phyloP scores from a whole-genome alignment of 2,888 invertebrate species.

The Aleiodes leptofemur region DNA sequence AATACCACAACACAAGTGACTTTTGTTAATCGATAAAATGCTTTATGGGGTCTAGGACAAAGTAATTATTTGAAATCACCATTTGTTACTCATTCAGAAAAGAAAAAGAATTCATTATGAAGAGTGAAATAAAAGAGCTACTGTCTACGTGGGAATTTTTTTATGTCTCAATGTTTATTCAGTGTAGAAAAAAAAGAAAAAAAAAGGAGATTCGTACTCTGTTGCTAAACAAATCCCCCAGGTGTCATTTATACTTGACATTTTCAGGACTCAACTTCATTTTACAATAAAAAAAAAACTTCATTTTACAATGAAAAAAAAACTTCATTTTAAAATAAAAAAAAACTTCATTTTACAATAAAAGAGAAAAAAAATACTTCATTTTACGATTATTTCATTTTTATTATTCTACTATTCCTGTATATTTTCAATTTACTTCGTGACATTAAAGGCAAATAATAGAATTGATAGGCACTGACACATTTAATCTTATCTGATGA shows the following conservation, averaged over 20 bases:
- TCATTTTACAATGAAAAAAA: too few relatives aligned
- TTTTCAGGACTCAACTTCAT: conserved; percentile 23
- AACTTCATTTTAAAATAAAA: too few relatives aligned
- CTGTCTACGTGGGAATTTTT: neutral
- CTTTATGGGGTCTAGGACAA: conserved; percentile 32
- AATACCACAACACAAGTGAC: neutral
- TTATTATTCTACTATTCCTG: neutral
- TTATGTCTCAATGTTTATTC: conserved; percentile 11
- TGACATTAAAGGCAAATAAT: too few relatives aligned
- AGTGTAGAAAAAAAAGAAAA: too few relatives aligned
- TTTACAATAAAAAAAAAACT: neutral
- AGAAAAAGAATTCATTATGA: neutral
- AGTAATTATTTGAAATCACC: conserved; percentile 8
- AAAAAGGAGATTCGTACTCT: conserved; percentile 4
- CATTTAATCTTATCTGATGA: neutral
- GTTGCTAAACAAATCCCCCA: neutral
- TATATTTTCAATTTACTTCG: too few relatives aligned
- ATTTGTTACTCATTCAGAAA: conserved; percentile 20
- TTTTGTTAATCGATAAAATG: conserved; percentile 17
- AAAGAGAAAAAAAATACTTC: neutral
- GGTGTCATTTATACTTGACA: conserved; percentile 26
- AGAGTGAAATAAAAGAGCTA: neutral
- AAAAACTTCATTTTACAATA: neutral
- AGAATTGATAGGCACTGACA: too few relatives aligned
- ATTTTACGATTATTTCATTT: conserved; percentile 1